Conservation (phyloP, 2,888 invertebrate genomes). For the Amphipoea lucens region DNA sequence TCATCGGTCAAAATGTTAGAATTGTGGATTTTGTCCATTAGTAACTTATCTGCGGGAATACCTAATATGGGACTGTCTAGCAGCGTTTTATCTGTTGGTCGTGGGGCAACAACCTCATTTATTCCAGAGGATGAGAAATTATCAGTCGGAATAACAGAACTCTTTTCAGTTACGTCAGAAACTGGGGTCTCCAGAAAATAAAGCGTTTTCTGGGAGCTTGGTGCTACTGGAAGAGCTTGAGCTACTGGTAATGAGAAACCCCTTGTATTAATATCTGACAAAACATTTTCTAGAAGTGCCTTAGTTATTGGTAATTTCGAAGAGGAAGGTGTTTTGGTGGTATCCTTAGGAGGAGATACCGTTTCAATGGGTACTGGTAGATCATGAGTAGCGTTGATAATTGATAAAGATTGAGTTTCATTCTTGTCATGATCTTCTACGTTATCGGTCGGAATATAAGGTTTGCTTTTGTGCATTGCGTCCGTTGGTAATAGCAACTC, state of each 20-base stretch:
- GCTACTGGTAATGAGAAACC: constrained; percentile 12
- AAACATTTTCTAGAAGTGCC: constrained; percentile 34
- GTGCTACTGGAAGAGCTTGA: neutral
- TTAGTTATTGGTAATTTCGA: constrained; percentile 25
- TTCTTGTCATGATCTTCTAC: too few relatives aligned
- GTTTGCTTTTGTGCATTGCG: neutral
- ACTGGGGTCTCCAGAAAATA: constrained; percentile 5
- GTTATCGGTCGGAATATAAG: neutral
- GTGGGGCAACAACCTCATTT: neutral
- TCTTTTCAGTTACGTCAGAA: constrained; percentile 3
- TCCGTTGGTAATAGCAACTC: neutral
- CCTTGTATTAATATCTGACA: constrained; percentile 24
- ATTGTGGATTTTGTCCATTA: neutral
- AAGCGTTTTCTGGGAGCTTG: constrained; percentile 20
- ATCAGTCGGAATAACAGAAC: neutral
- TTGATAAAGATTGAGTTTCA: neutral
- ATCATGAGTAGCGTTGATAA: too few relatives aligned
- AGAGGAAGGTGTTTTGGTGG: neutral
- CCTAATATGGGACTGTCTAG: neutral
- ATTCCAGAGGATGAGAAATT: neutral
- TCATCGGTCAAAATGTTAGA: neutral
- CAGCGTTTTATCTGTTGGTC: neutral
- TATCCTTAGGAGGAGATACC: neutral
- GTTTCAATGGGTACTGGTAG: neutral
- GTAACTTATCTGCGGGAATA: neutral